phyloP scores from a whole-genome alignment of 2,797 vertebrate genomes.

The Gila robusta region DNA sequence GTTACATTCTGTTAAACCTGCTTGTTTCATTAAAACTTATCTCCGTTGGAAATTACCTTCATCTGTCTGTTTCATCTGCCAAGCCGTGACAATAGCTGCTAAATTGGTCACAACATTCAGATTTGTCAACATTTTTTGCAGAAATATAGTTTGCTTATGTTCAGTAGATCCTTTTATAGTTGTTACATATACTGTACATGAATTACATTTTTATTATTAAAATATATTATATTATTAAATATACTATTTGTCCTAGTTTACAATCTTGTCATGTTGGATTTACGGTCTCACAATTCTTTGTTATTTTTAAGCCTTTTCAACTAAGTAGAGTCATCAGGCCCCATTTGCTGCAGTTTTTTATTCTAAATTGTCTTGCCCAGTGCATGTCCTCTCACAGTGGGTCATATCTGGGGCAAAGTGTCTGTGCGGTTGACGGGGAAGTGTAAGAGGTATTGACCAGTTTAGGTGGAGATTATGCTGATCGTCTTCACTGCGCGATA shows the following conservation, averaged over 20 bases:
- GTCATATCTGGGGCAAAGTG: slow-evolving; percentile 60
- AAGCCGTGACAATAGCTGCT: not conserved
- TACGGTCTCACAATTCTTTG: not conserved
- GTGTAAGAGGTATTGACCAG: slow-evolving; percentile 72
- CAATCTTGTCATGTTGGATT: not conserved
- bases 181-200: not conserved
- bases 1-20: too few relatives aligned
- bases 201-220: not conserved
- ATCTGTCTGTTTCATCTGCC: too few relatives aligned
- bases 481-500: slow-evolving; percentile 76
- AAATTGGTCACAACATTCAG: not conserved
- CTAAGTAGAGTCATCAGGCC: not conserved
- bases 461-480: slow-evolving; percentile 78
- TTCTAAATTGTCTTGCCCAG: not conserved
- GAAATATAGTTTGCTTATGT: not conserved
- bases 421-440: slow-evolving; percentile 65
- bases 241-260: not conserved
- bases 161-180: not conserved
- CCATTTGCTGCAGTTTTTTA: not conserved
- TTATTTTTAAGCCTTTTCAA: not conserved
- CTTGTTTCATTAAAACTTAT: too few relatives aligned
- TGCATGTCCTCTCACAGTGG: not conserved
- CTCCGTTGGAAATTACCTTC: too few relatives aligned
- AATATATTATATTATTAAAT: not conserved
- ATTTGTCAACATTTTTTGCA: not conserved